phyloP scores from a whole-genome alignment of 53 echinoderm and acorn worm species.

The Glandiceps talaboti region DNA sequence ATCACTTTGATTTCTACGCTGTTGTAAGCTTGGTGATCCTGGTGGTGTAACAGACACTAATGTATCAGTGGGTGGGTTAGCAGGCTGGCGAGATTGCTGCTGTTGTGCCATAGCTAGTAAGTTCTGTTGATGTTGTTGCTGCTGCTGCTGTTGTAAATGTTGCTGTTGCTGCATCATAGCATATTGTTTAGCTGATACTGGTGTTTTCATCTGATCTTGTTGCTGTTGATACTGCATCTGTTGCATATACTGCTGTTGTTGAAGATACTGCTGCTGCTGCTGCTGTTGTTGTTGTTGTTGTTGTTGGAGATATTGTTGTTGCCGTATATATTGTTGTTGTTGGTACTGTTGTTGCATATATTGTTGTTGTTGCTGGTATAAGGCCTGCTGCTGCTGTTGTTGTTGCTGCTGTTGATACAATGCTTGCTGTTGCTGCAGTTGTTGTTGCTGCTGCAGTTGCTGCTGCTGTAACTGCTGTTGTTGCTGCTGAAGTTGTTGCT shows the following conservation, averaged over 20 bases:
- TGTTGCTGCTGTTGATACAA: constrained; percentile 19
- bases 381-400: constrained; percentile 19
- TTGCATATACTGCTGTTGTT: constrained; percentile 21
- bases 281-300: constrained; percentile 27
- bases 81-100: constrained; percentile 21
- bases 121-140: constrained; percentile 46
- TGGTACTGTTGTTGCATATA: constrained; percentile 23
- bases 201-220: neutral
- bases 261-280: constrained; percentile 41
- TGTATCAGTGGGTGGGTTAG: neutral
- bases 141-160: constrained; percentile 24
- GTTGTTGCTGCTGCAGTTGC: constrained; percentile 15
- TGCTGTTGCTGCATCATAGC: constrained; percentile 17
- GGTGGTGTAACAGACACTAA: neutral
- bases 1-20: neutral
- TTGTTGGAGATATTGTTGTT: constrained; percentile 37
- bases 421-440: constrained; percentile 23
- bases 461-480: constrained; percentile 29
- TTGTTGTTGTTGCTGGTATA: constrained; percentile 24
- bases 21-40: neutral
- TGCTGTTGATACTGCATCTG: constrained; percentile 21
- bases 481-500: neutral
- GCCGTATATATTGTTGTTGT: constrained; percentile 16
- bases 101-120: constrained; percentile 28
- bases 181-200: neutral